Conservation (phyloP, 2,797 vertebrate genomes). For the Takifugu rubripes region DNA sequence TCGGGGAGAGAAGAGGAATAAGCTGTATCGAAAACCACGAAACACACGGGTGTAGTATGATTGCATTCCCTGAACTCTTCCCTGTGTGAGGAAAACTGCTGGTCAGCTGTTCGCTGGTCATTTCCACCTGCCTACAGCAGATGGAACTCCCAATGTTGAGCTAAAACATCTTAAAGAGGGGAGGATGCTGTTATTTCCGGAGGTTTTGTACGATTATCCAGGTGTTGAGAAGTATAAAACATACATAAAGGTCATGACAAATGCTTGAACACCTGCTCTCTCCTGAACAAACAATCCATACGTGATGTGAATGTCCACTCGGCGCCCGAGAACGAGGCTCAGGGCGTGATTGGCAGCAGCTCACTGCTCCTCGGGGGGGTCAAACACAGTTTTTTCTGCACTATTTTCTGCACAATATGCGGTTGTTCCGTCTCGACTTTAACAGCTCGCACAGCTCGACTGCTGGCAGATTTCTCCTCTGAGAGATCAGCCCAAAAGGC, state of each 20-base stretch:
- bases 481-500: too few relatives aligned
- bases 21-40: conserved; percentile 53
- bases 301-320: background rate
- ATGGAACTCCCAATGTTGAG: too few relatives aligned
- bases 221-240: conserved; percentile 13
- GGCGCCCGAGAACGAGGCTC: too few relatives aligned
- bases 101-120: conserved; percentile 23
- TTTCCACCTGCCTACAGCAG: conserved; percentile 1
- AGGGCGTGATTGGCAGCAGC: too few relatives aligned
- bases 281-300: background rate
- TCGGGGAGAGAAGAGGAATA: conserved; percentile 48
- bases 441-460: too few relatives aligned
- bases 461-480: too few relatives aligned
- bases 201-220: background rate
- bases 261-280: background rate
- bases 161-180: too few relatives aligned
- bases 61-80: conserved; percentile 38
- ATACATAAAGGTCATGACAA: background rate
- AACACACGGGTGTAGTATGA: conserved; percentile 60
- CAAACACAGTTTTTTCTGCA: too few relatives aligned
- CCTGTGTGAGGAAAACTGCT: conserved; percentile 18
- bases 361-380: too few relatives aligned
- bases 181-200: too few relatives aligned
- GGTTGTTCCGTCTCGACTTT: too few relatives aligned
- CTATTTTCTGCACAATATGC: too few relatives aligned